Evolutionary conservation across 2,113 vertebrate species (phyloP).

Genomic region (Gavialis gangeticus): DNA sequence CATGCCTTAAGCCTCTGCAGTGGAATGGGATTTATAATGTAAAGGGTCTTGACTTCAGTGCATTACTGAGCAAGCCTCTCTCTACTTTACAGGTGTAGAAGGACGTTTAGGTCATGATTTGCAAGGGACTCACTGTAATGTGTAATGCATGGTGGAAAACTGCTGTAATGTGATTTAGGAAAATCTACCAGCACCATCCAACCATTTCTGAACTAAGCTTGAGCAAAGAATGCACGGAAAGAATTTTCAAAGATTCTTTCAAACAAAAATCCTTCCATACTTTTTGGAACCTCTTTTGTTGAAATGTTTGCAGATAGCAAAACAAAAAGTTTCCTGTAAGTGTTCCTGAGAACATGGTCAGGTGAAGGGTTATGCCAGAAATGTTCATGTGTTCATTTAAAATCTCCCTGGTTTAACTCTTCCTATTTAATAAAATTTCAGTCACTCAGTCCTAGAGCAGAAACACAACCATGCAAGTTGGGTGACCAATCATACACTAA

Average conservation of each 20-base stretch:
- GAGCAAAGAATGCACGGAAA: background rate
- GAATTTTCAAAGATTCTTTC: background rate
- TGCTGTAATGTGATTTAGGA: background rate
- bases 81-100: conserved; percentile 1
- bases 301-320: background rate
- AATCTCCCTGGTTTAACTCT: background rate
- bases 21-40: no score
- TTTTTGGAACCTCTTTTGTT: background rate
- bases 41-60: conserved; percentile 21
- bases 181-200: no score
- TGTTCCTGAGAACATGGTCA: background rate
- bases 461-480: background rate
- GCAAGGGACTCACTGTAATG: conserved; percentile 8
- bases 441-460: background rate
- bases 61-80: background rate
- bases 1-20: no score
- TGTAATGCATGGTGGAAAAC: background rate
- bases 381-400: background rate
- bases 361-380: background rate
- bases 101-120: conserved; percentile 25
- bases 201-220: background rate
- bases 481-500: background rate
- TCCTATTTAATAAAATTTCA: background rate
- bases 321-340: background rate
- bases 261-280: background rate